These are phyloP conservation scores for Manduca sexta DNA, from an alignment of 1,140 invertebrate genomes.

Conservation along the genomic window DNA sequence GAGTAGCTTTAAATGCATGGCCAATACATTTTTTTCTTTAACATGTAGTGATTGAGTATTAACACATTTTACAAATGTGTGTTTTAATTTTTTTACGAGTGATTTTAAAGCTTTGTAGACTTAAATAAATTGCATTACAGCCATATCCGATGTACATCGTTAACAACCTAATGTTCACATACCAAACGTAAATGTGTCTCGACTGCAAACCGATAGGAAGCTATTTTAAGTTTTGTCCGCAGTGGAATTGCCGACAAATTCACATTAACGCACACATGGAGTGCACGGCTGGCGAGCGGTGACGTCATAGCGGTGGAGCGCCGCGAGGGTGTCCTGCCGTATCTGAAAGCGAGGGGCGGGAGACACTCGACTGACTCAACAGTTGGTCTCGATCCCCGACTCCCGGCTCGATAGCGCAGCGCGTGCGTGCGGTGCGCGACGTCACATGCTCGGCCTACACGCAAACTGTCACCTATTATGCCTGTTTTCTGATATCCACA, in stretches of 20 bases:
- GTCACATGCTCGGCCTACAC: constrained; percentile 43
- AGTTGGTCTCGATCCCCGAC: constrained; percentile 43
- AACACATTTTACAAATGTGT: too few species aligned
- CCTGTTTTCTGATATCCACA: too few species aligned
- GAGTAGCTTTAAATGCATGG: too few species aligned
- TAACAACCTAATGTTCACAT: not conserved
- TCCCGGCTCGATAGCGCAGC: constrained; percentile 50
- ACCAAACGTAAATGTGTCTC: not conserved
- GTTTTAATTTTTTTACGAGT: too few species aligned
- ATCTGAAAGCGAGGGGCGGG: constrained; percentile 12
- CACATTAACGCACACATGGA: constrained; percentile 26
- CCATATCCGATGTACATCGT: too few species aligned
- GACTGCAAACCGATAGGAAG: not conserved
- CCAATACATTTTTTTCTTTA: too few species aligned
- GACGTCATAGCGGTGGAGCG: constrained; percentile 29
- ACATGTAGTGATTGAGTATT: too few species aligned
- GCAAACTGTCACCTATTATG: constrained; percentile 12
- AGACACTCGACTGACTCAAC: constrained; percentile 41
- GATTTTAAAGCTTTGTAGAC: too few species aligned
- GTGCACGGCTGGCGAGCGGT: constrained; percentile 27
- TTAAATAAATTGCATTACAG: too few species aligned
- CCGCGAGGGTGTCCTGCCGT: constrained; percentile 3
- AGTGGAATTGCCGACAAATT: constrained; percentile 7
- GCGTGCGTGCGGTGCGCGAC: constrained; percentile 50
- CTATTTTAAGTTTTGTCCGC: constrained; percentile 1